Base-by-base conservation (phyloP, 2,113 vertebrate genomes). In the Mungos mungo region DNA sequence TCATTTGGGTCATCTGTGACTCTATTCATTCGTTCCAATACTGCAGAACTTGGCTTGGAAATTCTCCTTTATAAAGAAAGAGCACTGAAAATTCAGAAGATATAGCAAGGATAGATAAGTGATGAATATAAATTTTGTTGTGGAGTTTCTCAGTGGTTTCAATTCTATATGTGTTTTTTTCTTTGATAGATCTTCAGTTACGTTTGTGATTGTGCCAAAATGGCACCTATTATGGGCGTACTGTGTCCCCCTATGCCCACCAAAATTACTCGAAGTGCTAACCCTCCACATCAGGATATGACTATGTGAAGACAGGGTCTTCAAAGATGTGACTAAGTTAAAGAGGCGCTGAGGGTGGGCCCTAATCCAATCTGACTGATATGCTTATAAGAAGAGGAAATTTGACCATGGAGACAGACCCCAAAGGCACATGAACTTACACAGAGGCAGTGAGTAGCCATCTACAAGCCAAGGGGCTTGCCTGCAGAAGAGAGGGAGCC, bases 11-110 rank as follows among this genome's bases (percentile, higher is more conserved):
- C 72, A 91, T 54, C 79, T 63, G 4, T 29, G 25, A 45, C 7
- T 72, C 35, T 16, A 50, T 71, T 65, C 27, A 65, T 74, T 68
- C 29, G 82, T 93, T 93, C n/a, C 7, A 83, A 4, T 45, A 66
- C 65, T 83, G 12, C 15, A 85, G 81, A 90, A 90, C 9, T 83
- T 93, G 68, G 31, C 16, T 95, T 68, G 29, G 38, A 72, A 74
- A n/a, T 80, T 69, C 15, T 12, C 60, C 25, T 85, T 63, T 81
- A 57, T 7, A 18, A 74, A 93, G 41, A 91, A 87, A 92, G 38
- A 27, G 7, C 41, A 69, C 21, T 92, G 38, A 96, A 88, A 19
- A 86, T 72, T 88, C 21, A 12, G 18, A 85, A 57, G 18, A 45
- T 41, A 52, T 33, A 21, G 1, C 7, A 29, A 29, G 18, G 21